Evolutionary conservation across 2,888 invertebrate species (phyloP).

Genomic region (Sarcophaga variegata): DNA sequence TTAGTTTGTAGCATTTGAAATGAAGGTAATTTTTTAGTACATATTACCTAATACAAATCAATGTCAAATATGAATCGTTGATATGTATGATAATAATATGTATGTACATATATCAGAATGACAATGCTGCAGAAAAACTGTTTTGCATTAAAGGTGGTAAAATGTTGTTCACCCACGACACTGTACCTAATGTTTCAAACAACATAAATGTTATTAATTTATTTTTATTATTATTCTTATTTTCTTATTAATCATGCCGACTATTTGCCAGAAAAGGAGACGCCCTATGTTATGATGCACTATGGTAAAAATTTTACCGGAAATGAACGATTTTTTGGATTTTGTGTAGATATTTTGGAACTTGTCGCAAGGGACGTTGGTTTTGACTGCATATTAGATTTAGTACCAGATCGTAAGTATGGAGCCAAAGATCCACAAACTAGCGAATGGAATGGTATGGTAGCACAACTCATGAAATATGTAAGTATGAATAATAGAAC

Average conservation of each 20-base stretch:
- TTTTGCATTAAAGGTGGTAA: too few relatives aligned
- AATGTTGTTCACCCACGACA: too few relatives aligned
- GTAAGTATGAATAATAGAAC: slow-evolving; percentile 81
- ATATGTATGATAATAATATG: too few relatives aligned
- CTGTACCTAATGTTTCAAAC: too few relatives aligned
- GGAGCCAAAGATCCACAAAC: slow-evolving; percentile 88
- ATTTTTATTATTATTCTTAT: not conserved
- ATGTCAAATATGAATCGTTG: too few relatives aligned
- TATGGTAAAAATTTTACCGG: slow-evolving; percentile 87
- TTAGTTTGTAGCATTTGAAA: too few relatives aligned
- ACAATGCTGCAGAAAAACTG: too few relatives aligned
- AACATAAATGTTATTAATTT: not conserved
- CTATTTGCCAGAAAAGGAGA: slow-evolving; percentile 83
- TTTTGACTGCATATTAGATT: slow-evolving; percentile 87
- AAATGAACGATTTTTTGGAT: slow-evolving; percentile 89
- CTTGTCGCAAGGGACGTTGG: slow-evolving; percentile 86
- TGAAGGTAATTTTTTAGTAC: too few relatives aligned
- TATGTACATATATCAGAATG: too few relatives aligned
- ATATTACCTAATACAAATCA: too few relatives aligned
- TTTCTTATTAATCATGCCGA: not conserved
- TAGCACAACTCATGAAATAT: slow-evolving; percentile 87
- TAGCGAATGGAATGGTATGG: slow-evolving; percentile 90
- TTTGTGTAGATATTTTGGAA: slow-evolving; percentile 89
- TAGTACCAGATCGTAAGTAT: slow-evolving; percentile 88
- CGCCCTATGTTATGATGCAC: slow-evolving; percentile 89